Percentiles rank a stretch among this genome's conserved stretches.
Conservation (phyloP, 2,888 invertebrate species). For the Andrena minutula region DNA sequence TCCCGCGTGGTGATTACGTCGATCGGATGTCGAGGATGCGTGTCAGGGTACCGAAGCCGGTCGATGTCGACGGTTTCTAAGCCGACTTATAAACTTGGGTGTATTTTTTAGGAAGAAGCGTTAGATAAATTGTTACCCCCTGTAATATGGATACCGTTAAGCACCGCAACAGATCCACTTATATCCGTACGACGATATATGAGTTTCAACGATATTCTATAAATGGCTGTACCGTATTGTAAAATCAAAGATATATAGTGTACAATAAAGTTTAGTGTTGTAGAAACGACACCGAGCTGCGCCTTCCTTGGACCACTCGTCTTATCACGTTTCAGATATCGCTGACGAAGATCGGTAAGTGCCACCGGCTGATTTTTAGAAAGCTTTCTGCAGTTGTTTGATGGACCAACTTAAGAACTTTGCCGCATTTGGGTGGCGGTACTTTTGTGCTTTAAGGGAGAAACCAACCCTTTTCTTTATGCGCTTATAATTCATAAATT, state of each 20-base stretch:
- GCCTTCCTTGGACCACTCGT: background rate
- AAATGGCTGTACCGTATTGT: constrained; percentile 83
- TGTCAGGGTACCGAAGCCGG: constrained; percentile 37
- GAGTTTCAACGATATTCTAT: constrained; percentile 80
- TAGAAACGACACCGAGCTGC: constrained; percentile 52
- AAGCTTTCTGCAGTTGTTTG: too few species aligned
- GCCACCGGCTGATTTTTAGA: too few species aligned
- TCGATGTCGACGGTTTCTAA: constrained; percentile 55
- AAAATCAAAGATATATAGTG: constrained; percentile 81
- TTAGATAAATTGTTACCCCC: constrained; percentile 79
- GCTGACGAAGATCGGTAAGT: too few species aligned
- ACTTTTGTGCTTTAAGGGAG: too few species aligned
- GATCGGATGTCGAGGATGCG: constrained; percentile 12
- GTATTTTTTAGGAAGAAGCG: constrained; percentile 80
- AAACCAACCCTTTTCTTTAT: too few species aligned
- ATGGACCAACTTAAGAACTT: too few species aligned
- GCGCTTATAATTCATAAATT: too few species aligned
- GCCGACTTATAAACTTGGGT: constrained; percentile 76
- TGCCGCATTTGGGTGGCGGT: too few species aligned
- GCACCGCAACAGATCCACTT: constrained; percentile 67
- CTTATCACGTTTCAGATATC: background rate
- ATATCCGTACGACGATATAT: constrained; percentile 77
- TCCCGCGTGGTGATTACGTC: background rate
- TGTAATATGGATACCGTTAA: constrained; percentile 71
- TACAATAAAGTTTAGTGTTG: constrained; percentile 81